Evolutionary conservation across 2,888 invertebrate genomes (phyloP), one percentile per base, ranked within the genome.

Genomic region (Heteromurus nitidus): DNA sequence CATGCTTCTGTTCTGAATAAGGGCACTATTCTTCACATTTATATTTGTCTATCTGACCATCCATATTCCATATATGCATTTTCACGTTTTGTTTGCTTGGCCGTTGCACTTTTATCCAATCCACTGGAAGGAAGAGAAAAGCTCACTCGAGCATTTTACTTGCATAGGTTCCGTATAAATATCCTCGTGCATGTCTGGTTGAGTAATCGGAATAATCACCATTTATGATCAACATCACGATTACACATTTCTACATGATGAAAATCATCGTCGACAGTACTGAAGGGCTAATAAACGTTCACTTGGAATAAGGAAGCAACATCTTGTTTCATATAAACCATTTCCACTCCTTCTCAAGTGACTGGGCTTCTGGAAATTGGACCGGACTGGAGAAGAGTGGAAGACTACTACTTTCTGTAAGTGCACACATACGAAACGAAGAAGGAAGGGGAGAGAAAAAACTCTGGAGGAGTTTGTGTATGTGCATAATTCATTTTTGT

Each of bases 141-240:
- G n/a, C n/a, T n/a, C 3, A 31, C 28, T 30, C 9, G 7, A 67
- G 28, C 11, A 47, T 68, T 30, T 53, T 5, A 26, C 26, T n/a
- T 26, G 2, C 26, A 26, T 24, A 20, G 11, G 11, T 3, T 7
- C 3, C 22, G 13, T 22, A 2, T 53, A 22, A 9, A 22, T 22
- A 18, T 55, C 11, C 47, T 55, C 13, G 24, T 24, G 22, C 7
- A 1, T 55, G 5, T 20, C 26, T 69, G 31, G 53, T 69, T 53
- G 55, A 22, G 22, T 69, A 69, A 69, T 69, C 53, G 42, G 68
- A 68, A 68, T 69, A 69, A 69, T 69, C 31, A 31, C 20, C 22
- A 50, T 68, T 26, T 9, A 50, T 30, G 50, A 22, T 67, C 67
- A 67, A 44, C 24, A 67, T 44, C 24, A 44, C 47, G n/a, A 62